Evolutionary conservation across 2,113 vertebrate species (phyloP).

Genomic region (Oryzias javanicus): DNA sequence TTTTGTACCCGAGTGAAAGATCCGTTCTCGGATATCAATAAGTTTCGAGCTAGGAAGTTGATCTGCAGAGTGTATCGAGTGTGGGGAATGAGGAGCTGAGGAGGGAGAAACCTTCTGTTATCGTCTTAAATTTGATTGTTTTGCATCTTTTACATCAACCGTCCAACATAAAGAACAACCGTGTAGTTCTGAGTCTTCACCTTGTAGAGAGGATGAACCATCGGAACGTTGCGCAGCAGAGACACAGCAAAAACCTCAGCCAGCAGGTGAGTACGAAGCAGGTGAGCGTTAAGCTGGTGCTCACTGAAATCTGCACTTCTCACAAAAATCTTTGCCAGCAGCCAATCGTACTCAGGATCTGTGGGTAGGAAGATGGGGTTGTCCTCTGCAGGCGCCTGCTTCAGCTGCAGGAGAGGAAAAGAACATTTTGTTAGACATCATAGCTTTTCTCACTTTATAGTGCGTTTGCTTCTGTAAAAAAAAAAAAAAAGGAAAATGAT

Average conservation of each 20-base stretch:
- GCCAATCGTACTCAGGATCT: slow-evolving; percentile 74
- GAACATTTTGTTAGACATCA: no score
- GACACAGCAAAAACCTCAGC: slow-evolving; percentile 77
- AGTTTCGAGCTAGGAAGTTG: slow-evolving; percentile 48
- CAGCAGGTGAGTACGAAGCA: slow-evolving; percentile 78
- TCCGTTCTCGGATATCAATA: slow-evolving; percentile 48
- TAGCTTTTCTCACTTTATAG: no score
- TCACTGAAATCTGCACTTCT: slow-evolving; percentile 73
- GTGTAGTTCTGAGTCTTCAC: slow-evolving; percentile 15
- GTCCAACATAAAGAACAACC: no score
- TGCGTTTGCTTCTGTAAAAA: no score
- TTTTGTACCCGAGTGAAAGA: slow-evolving; percentile 43
- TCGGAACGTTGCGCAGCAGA: slow-evolving; percentile 74
- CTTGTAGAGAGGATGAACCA: slow-evolving; percentile 80
- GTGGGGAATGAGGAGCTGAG: slow-evolving; percentile 64
- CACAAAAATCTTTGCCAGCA: slow-evolving; percentile 78
- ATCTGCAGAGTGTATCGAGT: slow-evolving; percentile 69
- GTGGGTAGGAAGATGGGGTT: slow-evolving; percentile 76
- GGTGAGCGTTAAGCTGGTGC: slow-evolving; percentile 72
- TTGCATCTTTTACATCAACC: background rate
- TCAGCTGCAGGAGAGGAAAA: slow-evolving; percentile 41
- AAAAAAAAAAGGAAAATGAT: no score
- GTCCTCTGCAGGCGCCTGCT: slow-evolving; percentile 51
- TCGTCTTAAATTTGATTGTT: background rate
- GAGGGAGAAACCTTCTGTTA: background rate